phyloP scores from a whole-genome alignment of 2,888 invertebrate genomes.

The Tetragonisca angustula region DNA sequence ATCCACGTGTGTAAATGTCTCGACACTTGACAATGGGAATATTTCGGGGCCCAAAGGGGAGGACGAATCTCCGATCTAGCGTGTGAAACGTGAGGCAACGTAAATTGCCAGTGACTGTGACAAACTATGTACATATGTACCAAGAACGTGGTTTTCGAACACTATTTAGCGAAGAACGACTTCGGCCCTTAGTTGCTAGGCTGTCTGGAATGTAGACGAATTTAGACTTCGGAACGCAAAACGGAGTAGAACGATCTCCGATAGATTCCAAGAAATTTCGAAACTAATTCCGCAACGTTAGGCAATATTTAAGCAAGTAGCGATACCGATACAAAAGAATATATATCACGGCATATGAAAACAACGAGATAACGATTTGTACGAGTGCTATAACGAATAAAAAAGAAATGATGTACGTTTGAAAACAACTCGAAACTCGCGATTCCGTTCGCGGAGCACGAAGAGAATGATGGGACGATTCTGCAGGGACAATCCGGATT shows the following conservation, averaged over 20 bases:
- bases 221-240: not conserved
- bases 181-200: not conserved
- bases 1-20: not conserved
- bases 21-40: not conserved
- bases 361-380: no score
- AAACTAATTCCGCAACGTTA: no score
- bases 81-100: not conserved
- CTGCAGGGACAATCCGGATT: constrained; percentile 6
- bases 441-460: not conserved
- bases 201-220: not conserved
- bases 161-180: not conserved
- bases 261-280: not conserved
- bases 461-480: not conserved
- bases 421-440: not conserved
- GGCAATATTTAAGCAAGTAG: no score
- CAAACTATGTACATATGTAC: not conserved
- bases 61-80: not conserved
- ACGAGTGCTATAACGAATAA: not conserved
- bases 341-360: no score
- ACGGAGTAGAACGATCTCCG: not conserved
- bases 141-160: constrained; percentile 5
- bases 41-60: not conserved
- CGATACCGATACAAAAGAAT: no score
- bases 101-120: constrained; percentile 23
- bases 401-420: not conserved